Conservation (phyloP, 30 jellyfish, hydroid and myxozoan genomes). For the Rhopilema esculentum region DNA sequence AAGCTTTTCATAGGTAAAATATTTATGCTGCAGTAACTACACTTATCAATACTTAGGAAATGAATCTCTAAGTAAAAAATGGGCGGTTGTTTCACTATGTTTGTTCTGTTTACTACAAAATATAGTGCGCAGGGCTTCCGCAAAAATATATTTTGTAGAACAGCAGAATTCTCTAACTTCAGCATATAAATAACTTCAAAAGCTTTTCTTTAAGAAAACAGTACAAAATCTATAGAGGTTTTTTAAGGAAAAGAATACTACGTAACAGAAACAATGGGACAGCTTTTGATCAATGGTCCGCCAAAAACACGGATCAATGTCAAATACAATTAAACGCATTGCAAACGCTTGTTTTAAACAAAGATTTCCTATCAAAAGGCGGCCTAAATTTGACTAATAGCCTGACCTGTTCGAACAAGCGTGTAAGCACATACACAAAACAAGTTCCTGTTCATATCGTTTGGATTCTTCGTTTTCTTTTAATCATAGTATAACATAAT, state of each 20-base stretch:
- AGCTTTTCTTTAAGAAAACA: no score
- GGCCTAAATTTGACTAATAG: conserved; percentile 38
- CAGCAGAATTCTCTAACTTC: no score
- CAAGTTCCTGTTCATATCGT: background rate
- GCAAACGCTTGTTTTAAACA: background rate
- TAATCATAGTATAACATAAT: background rate
- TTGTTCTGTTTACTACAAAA: no score
- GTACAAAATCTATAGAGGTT: no score
- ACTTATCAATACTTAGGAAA: no score
- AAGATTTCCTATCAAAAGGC: conserved; percentile 17
- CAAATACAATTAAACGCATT: background rate
- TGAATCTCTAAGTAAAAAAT: no score
- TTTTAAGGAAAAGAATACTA: background rate
- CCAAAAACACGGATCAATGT: background rate
- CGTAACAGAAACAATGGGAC: background rate
- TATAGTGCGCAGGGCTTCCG: no score
- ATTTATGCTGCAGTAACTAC: no score
- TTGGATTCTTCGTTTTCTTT: background rate
- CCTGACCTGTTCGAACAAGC: conserved; percentile 44
- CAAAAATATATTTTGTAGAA: no score
- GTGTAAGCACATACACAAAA: conserved; percentile 37
- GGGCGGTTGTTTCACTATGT: no score
- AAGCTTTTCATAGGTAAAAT: no score
- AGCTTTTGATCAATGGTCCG: background rate
- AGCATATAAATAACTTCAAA: no score